These are phyloP conservation scores for Dinomys branickii DNA, from an alignment of 2,113 vertebrate species.

Conservation along the genomic window DNA sequence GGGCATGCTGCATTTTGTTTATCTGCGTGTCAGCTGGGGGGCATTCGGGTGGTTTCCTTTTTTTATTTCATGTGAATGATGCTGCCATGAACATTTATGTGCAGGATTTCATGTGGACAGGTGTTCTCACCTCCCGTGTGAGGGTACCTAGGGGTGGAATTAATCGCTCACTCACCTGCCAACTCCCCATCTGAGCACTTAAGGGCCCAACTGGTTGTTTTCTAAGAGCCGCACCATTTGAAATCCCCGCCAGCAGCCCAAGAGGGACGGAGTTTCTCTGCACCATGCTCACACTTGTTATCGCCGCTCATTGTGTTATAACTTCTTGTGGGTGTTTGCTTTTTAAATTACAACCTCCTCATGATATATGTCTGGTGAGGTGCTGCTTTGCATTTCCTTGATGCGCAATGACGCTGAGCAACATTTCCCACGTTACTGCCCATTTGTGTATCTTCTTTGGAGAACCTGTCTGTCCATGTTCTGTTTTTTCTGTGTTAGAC, in stretches of 20 bases:
- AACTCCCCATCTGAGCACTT: not conserved
- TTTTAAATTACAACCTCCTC: not conserved
- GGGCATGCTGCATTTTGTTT: too few relatives aligned
- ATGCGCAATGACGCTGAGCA: not conserved
- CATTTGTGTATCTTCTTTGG: not conserved
- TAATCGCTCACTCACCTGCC: not conserved
- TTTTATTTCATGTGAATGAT: not conserved
- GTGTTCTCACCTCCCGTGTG: not conserved
- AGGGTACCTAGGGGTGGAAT: too few relatives aligned
- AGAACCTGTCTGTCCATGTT: not conserved
- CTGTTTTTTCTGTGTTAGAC: not conserved
- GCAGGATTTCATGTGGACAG: not conserved
- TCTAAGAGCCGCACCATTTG: too few relatives aligned
- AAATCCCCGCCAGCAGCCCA: not conserved
- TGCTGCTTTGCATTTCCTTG: not conserved
- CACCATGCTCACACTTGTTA: too few relatives aligned
- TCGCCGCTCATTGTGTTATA: not conserved
- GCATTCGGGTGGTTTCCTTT: not conserved
- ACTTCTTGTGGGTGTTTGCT: too few relatives aligned
- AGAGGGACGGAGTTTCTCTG: rapidly evolving
- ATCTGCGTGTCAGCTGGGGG: too few relatives aligned
- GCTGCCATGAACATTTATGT: not conserved
- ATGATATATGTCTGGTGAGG: too few relatives aligned
- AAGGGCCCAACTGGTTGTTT: too few relatives aligned
- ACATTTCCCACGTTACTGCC: not conserved